Percentiles rank a stretch among this genome's conserved stretches.
Conservation (phyloP, 2,888 invertebrate species). For the Drosophila rubida region DNA sequence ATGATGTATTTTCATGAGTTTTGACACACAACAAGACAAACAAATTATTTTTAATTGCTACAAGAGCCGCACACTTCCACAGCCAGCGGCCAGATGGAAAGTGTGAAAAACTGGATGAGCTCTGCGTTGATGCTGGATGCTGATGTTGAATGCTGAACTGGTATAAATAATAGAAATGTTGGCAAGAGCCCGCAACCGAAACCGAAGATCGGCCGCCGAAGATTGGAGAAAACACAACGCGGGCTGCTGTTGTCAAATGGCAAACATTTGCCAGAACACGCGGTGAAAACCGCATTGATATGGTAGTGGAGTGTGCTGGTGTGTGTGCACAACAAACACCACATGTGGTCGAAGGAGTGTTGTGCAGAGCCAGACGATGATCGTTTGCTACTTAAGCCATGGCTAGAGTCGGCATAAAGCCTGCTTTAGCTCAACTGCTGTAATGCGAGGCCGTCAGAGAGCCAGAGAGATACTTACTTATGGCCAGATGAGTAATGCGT, state of each 20-base stretch:
- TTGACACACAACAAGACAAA: constrained; percentile 74
- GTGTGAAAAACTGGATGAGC: constrained; percentile 75
- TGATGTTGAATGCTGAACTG: constrained; percentile 31
- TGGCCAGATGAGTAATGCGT: constrained; percentile 46
- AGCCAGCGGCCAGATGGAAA: constrained; percentile 55
- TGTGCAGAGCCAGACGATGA: constrained; percentile 39
- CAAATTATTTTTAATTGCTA: constrained; percentile 80
- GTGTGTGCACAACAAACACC: constrained; percentile 78
- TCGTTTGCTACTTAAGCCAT: constrained; percentile 56
- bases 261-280: constrained; percentile 73
- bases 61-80: constrained; percentile 51
- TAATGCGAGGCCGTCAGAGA: constrained; percentile 51
- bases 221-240: constrained; percentile 54
- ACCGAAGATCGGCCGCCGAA: constrained; percentile 50
- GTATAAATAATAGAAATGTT: constrained; percentile 77
- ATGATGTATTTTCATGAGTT: constrained; percentile 71
- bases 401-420: constrained; percentile 53
- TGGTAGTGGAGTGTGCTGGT: not conserved
- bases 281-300: constrained; percentile 45
- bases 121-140: constrained; percentile 17
- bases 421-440: constrained; percentile 67
- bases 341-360: constrained; percentile 64
- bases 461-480: constrained; percentile 24
- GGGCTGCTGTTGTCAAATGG: constrained; percentile 59
- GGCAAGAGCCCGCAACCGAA: constrained; percentile 38